Conservation (phyloP, 2,113 vertebrate species). For the Scartelaos histophorus region DNA sequence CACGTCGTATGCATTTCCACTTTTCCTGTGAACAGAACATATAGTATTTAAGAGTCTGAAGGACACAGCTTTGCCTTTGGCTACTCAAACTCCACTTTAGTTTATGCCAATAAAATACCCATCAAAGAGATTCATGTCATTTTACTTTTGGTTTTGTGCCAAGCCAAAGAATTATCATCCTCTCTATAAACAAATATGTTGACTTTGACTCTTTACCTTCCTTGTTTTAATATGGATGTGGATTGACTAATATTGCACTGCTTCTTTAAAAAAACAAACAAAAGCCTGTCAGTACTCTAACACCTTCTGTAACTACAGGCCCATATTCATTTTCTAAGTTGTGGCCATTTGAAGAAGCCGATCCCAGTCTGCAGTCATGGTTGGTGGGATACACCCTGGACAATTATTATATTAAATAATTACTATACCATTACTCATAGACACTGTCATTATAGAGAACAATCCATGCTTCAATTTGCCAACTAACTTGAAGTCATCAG, state of each 20-base stretch:
- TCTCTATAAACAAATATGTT: not conserved
- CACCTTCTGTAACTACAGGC: no score
- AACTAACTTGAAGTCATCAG: not conserved
- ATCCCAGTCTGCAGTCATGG: no score
- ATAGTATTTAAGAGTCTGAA: not conserved
- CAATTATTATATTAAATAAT: no score
- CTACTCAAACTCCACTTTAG: not conserved
- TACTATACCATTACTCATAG: no score
- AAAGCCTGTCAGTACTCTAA: not conserved
- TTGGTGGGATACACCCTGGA: no score
- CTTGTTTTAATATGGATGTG: not conserved
- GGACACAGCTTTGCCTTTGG: no score
- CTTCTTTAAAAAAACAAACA: not conserved
- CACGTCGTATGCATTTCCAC: slow-evolving; percentile 44
- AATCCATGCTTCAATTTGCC: no score
- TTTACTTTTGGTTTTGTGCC: not conserved
- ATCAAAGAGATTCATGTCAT: not conserved
- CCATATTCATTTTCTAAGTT: no score
- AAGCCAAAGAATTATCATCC: not conserved
- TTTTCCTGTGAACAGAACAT: slow-evolving; percentile 38
- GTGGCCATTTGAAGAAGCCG: no score
- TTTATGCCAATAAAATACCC: not conserved
- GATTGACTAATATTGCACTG: not conserved
- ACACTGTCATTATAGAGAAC: no score
- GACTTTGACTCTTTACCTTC: not conserved